A percentile compares a stretch with the other conserved stretches of the same genome.
These are phyloP conservation scores for Rhagophthalmus giganteus DNA, from an alignment of 2,888 invertebrate genomes.

Conservation along the genomic window DNA sequence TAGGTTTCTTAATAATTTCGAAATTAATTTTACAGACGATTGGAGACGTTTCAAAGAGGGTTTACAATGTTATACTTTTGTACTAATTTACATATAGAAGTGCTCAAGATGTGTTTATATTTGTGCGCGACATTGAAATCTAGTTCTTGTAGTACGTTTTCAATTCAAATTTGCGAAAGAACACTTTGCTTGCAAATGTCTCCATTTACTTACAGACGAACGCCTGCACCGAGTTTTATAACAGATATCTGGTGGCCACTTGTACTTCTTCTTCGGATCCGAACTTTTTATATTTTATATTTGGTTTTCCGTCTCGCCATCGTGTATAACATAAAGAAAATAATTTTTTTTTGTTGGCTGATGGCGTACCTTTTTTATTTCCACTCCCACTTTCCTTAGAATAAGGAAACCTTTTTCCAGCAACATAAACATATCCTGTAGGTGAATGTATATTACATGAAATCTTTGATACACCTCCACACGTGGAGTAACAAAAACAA, in stretches of 20 bases:
- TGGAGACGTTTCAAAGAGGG: constrained; percentile 3
- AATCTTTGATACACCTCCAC: constrained; percentile 34
- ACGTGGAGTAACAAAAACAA: constrained; percentile 34
- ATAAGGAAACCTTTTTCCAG: constrained; percentile 28
- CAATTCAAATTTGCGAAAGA: constrained; percentile 45
- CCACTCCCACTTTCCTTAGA: constrained; percentile 21
- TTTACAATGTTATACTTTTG: constrained; percentile 19
- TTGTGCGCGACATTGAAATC: constrained; percentile 32
- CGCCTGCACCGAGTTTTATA: constrained; percentile 50
- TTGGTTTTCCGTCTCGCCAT: constrained; percentile 18
- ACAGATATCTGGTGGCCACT: constrained; percentile 24
- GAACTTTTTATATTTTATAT: constrained; percentile 22
- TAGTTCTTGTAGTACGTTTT: constrained; percentile 33
- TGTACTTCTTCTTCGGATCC: constrained; percentile 18
- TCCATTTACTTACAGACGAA: constrained; percentile 50
- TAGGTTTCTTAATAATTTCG: constrained; percentile 9
- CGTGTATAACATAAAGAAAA: constrained; percentile 8
- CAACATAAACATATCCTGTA: constrained; percentile 31
- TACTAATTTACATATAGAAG: constrained; percentile 15
- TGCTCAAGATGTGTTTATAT: constrained; percentile 25
- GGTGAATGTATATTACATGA: constrained; percentile 33
- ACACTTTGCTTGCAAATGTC: constrained; percentile 51
- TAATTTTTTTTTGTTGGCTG: constrained; percentile 18
- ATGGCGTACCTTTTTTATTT: constrained; percentile 26
- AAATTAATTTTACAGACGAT: constrained; percentile 12